Base-by-base conservation (phyloP, 2,888 invertebrate genomes). In the Seladonia tumulorum region DNA sequence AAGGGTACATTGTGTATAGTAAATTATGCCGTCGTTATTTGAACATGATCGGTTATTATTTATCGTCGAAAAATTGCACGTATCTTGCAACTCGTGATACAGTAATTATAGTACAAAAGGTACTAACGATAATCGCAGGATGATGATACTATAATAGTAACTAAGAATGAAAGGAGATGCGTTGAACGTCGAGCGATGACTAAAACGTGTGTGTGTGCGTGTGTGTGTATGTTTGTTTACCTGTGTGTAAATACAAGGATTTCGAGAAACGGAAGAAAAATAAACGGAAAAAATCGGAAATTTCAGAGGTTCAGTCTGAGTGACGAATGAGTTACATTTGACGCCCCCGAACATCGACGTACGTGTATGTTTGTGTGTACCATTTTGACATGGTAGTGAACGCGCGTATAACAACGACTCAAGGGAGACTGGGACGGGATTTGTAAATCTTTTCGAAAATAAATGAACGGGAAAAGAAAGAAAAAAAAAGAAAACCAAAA, bases 21-120 rank as follows among this genome's bases (percentile, higher is more conserved):
- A 66, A 84, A 84, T 63, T 75, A 63, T 84, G 66, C 35, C n/a
- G 16, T 49, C 18, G 7, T 75, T 88, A 85, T 79, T 90, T 94
- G 93, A 94, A 94, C 94, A 94, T 93, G 93, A 93, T 94, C 91
- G 93, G 90, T 94, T 94, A 94, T 94, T 94, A 94, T 94, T 94
- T 91, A 92, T 94, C 92, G 92, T 93, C 92, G 91, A 93, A 93
- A 93, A 93, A 94, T 93, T 94, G 93, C 93, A 93, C 91, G 90
- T 93, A 93, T 90, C 91, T 90, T 90, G 92, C 92, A 93, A 94
- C 91, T 94, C 91, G 93, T 93, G 91, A 90, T 92, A 93, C 91
- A 93, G 91, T 93, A 93, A 93, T 92, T 94, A 93, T 94, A 90
- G 93, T 94, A 94, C 94, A 94, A 94, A 94, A 94, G 91, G 93